Evolutionary conservation across 2,888 invertebrate species (phyloP).

Genomic region (Augochlorella aurata): DNA sequence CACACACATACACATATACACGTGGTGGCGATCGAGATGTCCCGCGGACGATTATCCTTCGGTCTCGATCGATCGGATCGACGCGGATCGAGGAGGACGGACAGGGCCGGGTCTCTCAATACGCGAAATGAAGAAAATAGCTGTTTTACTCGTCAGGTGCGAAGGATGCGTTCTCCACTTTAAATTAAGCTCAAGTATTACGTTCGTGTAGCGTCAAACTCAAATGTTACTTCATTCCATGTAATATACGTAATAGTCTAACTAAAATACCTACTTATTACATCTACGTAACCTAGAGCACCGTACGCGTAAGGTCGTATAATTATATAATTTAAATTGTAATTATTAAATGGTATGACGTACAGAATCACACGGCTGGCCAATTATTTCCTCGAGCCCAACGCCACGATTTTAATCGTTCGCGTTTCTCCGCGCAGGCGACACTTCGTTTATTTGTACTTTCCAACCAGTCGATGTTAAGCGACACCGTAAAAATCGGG

Average conservation of each 20-base stretch:
- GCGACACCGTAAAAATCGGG: not conserved
- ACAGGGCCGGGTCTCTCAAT: not conserved
- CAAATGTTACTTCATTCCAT: constrained; percentile 81
- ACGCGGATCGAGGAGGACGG: not conserved
- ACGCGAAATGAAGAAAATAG: constrained; percentile 19
- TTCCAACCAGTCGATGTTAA: not conserved
- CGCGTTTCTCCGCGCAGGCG: too few relatives aligned
- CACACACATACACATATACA: not conserved
- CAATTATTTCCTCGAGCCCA: constrained; percentile 2
- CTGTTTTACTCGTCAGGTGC: constrained; percentile 68
- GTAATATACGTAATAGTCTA: constrained; percentile 82
- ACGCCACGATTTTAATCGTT: too few relatives aligned
- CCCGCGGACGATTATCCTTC: not conserved
- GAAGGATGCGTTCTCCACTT: constrained; percentile 69
- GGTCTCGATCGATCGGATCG: constrained; percentile 13
- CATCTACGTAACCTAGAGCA: constrained; percentile 81
- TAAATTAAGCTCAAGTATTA: constrained; percentile 81
- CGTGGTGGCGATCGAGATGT: not conserved
- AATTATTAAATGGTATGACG: constrained; percentile 82
- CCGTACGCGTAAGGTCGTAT: constrained; percentile 81
- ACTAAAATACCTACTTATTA: constrained; percentile 80
- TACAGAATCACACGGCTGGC: constrained; percentile 66
- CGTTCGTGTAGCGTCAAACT: constrained; percentile 80
- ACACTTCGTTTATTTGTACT: too few relatives aligned
- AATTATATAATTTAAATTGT: constrained; percentile 82